Conservation (phyloP, 2,888 invertebrate species). For the Ennomos quercinarius region DNA sequence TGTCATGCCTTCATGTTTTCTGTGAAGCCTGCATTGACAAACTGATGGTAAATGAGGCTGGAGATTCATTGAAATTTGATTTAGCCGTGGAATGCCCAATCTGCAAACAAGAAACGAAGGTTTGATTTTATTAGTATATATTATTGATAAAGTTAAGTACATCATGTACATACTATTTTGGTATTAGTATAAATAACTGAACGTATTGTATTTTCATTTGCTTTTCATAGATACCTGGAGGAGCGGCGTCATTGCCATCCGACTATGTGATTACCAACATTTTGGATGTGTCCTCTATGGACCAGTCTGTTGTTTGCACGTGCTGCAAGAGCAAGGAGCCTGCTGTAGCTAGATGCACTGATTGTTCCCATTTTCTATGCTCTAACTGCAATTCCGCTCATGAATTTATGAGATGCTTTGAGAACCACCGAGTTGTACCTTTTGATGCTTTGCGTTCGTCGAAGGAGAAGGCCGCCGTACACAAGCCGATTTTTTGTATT, state of each 20-base stretch:
- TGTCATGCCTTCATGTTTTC: constrained; percentile 97
- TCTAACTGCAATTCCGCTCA: constrained; percentile 98
- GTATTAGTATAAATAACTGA: no score
- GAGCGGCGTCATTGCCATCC: constrained; percentile 91
- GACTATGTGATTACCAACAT: constrained; percentile 95
- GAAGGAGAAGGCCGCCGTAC: constrained; percentile 92
- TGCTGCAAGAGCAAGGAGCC: constrained; percentile 98
- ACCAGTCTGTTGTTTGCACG: constrained; percentile 92
- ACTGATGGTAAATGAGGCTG: constrained; percentile 89
- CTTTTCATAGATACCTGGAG: constrained; percentile 87
- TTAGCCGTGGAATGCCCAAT: constrained; percentile 90
- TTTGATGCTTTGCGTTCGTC: constrained; percentile 94
- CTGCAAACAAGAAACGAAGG: constrained; percentile 94
- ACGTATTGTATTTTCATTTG: constrained; percentile 29
- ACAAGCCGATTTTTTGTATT: constrained; percentile 94
- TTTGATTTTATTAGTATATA: constrained; percentile 53
- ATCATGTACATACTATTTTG: no score
- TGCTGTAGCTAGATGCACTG: constrained; percentile 96
- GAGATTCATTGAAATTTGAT: constrained; percentile 87
- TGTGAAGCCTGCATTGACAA: constrained; percentile 96
- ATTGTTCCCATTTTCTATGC: constrained; percentile 97
- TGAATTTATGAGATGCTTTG: constrained; percentile 98
- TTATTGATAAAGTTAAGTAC: background rate
- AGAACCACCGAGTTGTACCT: constrained; percentile 95
- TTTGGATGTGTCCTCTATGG: constrained; percentile 92